These are phyloP conservation scores for Gadopsis bispinosus DNA, from an alignment of 2,797 vertebrate species.

Conservation along the genomic window DNA sequence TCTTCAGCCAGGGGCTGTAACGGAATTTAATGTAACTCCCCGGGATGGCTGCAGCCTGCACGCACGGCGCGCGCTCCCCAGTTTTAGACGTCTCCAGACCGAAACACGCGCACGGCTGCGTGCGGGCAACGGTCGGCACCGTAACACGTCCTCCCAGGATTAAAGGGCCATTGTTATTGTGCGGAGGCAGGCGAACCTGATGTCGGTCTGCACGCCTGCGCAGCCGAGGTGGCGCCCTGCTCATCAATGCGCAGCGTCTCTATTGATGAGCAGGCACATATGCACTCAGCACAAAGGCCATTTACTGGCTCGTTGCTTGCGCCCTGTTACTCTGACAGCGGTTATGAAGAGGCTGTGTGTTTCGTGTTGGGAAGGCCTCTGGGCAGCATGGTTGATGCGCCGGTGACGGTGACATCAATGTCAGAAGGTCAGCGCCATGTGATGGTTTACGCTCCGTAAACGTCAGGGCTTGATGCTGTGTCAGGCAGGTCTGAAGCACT, in stretches of 20 bases:
- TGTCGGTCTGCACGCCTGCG: constrained; percentile 65
- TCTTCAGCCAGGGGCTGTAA: constrained; percentile 27
- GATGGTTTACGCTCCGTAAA: background rate
- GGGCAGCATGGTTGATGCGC: background rate
- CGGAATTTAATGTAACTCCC: constrained; percentile 37
- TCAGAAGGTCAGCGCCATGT: background rate
- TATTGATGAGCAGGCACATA: constrained; percentile 14
- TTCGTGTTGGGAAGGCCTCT: background rate
- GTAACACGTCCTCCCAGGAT: background rate
- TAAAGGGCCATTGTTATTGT: constrained; percentile 43
- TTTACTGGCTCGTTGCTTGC: constrained; percentile 1
- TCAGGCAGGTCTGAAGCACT: background rate
- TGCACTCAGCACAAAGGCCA: constrained; percentile 18
- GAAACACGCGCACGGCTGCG: background rate
- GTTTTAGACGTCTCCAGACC: background rate
- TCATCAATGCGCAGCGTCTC: constrained; percentile 42
- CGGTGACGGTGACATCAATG: background rate
- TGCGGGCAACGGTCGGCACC: background rate
- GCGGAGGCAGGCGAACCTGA: constrained; percentile 26
- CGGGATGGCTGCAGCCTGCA: constrained; percentile 3
- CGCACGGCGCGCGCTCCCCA: background rate
- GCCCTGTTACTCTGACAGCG: background rate
- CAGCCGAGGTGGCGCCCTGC: constrained; percentile 33
- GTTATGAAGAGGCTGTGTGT: background rate
- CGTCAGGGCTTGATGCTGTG: background rate